Evolutionary conservation across 2,797 vertebrate species (phyloP).

Genomic region (Phataginus tetradactyla): DNA sequence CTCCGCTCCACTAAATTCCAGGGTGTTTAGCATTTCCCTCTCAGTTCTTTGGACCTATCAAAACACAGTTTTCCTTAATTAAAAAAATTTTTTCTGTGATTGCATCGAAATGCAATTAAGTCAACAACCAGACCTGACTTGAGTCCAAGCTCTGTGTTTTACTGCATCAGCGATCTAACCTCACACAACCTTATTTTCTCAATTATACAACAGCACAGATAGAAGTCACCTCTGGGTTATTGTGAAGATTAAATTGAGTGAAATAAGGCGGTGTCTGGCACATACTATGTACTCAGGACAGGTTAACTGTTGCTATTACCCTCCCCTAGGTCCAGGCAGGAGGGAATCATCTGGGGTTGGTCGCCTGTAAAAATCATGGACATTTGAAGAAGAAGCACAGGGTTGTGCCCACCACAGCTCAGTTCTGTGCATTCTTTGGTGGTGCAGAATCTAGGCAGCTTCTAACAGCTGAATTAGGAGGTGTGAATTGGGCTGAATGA

Average conservation of each 20-base stretch:
- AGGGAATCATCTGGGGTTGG: neutral
- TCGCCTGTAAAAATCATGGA: neutral
- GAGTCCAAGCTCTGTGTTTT: neutral
- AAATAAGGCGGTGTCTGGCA: conserved; percentile 8
- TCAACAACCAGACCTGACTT: neutral
- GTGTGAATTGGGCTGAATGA: neutral
- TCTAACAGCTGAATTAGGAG: neutral
- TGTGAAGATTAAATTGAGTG: neutral
- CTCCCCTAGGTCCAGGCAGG: neutral
- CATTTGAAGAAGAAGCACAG: neutral
- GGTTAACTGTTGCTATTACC: neutral
- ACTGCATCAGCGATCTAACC: neutral
- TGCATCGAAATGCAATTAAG: conserved; percentile 12
- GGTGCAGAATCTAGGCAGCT: neutral
- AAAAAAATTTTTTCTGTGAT: neutral
- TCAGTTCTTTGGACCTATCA: neutral
- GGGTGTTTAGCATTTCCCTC: neutral
- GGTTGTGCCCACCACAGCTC: neutral
- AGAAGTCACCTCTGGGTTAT: neutral
- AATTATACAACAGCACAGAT: neutral
- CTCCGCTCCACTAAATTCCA: neutral
- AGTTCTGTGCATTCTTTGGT: neutral
- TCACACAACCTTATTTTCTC: conserved; percentile 9
- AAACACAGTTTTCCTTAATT: conserved; percentile 21
- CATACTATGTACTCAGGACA: neutral